These are phyloP conservation scores for Gadopsis bispinosus DNA, from an alignment of 2,797 vertebrate species.

Conservation along the genomic window DNA sequence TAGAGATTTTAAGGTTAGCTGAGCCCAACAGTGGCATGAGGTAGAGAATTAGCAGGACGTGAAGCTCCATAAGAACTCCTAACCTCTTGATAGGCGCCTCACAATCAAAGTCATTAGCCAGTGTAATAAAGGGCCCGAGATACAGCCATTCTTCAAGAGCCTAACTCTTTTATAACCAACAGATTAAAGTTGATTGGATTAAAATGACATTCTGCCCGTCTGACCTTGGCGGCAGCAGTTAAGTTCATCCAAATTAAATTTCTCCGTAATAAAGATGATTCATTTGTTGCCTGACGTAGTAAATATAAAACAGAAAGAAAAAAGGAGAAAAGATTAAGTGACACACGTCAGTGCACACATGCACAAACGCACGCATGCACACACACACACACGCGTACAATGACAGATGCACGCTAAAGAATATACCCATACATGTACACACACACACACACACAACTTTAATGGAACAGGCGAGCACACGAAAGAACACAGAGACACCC, in stretches of 20 bases:
- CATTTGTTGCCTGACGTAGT: conserved; percentile 87
- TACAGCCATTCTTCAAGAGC: conserved; percentile 87
- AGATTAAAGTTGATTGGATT: conserved; percentile 90
- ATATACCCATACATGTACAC: conserved; percentile 9
- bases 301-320: conserved; percentile 85
- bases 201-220: conserved; percentile 89
- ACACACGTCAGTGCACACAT: conserved; percentile 67
- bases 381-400: conserved; percentile 21
- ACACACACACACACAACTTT: conserved; percentile 1
- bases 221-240: conserved; percentile 88
- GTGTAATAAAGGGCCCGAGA: conserved; percentile 88
- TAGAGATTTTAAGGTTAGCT: conserved; percentile 58
- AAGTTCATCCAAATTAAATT: conserved; percentile 90
- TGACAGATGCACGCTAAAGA: conserved; percentile 24
- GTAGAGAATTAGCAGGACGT: conserved; percentile 74
- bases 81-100: conserved; percentile 84
- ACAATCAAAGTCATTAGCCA: conserved; percentile 88
- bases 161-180: conserved; percentile 89
- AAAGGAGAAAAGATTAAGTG: conserved; percentile 80
- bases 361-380: conserved; percentile 47
- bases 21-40: conserved; percentile 60
- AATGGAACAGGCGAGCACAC: conserved; percentile 18
- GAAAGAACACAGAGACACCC: neutral
- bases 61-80: conserved; percentile 78
- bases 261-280: conserved; percentile 88